Evolutionary conservation across 2,113 vertebrate genomes (phyloP), one percentile per base, ranked within the genome.

Genomic region (Scomber colias): DNA sequence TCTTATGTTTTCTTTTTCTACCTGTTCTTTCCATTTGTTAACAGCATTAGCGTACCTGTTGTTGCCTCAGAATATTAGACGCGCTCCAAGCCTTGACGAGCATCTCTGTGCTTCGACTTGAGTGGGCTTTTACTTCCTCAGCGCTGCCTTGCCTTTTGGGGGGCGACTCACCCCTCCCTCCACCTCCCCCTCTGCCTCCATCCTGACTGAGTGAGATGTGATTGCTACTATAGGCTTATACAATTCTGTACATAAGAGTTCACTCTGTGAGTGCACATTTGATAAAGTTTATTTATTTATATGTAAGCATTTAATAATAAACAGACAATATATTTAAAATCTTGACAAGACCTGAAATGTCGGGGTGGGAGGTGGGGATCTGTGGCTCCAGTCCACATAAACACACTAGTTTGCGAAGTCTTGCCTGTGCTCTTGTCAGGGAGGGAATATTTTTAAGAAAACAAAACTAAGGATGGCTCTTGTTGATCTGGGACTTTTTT

Each of bases 231-330:
- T 96, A 96, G 95, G 96, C 96, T 90, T 97, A 97, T 97, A 97
- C 96, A 96, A 97, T 98, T 97, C 95, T 99, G 98, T 99, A 99
- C 95, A 99, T 97, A 99, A 96, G 96, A 98, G 97, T 98, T 99
- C 98, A 99, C 98, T 99, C 98, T 99, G 97, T 99, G 98, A 99
- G 98, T 99, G 98, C 97, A 97, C 97, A 97, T 98, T 98, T 99
- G 97, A 97, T 99, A 98, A 97, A 94, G 84, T 97, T 97, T 97
- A 98, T 96, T 99, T 99, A 99, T 99, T 99, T 99, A 98, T 97
- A 95, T 94, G 97, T 97, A 97, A 96, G 96, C 96, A 96, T 97
- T 98, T 95, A 95, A 95, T 92, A 93, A 92, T 87, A 81, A 91
- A 89, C 87, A 95, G 94, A 93, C 94, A 91, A 93, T 96, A 95